Conservation (phyloP, 2,888 invertebrate genomes). For the Eilema caniola region DNA sequence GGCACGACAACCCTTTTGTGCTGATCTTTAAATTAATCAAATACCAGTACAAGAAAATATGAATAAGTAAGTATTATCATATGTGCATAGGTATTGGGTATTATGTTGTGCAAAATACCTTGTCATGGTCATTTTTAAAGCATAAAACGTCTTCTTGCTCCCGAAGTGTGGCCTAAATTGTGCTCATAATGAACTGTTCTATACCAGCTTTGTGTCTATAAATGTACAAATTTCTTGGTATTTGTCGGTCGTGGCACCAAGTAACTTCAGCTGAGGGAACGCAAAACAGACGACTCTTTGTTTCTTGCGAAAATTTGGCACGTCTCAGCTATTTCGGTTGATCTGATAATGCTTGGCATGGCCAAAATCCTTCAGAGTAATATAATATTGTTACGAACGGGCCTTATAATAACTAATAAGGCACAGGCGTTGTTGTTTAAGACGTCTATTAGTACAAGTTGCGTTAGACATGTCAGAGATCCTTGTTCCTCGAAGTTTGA, state of each 20-base stretch:
- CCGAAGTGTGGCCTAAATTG: constrained; percentile 9
- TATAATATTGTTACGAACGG: constrained; percentile 34
- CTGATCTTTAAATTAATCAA: not conserved
- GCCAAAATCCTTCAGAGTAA: constrained; percentile 39
- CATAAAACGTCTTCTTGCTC: constrained; percentile 17
- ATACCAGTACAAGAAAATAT: not conserved
- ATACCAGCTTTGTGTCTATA: constrained; percentile 53
- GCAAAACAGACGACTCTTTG: constrained; percentile 70
- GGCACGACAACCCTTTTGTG: too few relatives aligned
- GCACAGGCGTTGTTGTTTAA: constrained; percentile 15
- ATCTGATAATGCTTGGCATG: constrained; percentile 63
- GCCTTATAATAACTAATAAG: constrained; percentile 27
- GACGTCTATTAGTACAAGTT: constrained; percentile 27
- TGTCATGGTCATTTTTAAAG: constrained; percentile 20
- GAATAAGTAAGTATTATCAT: not conserved
- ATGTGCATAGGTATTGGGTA: too few relatives aligned
- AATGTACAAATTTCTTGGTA: constrained; percentile 59
- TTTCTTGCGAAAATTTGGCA: constrained; percentile 74
- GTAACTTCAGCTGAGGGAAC: constrained; percentile 65
- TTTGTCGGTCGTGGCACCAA: constrained; percentile 67
- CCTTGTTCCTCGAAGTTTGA: constrained; percentile 14
- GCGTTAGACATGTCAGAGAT: constrained; percentile 24
- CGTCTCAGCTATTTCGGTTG: constrained; percentile 70
- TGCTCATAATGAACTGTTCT: constrained; percentile 32
- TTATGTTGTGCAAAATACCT: constrained; percentile 1